These are phyloP conservation scores for Platanista minor DNA, from an alignment of 2,113 vertebrate genomes.

Conservation along the genomic window DNA sequence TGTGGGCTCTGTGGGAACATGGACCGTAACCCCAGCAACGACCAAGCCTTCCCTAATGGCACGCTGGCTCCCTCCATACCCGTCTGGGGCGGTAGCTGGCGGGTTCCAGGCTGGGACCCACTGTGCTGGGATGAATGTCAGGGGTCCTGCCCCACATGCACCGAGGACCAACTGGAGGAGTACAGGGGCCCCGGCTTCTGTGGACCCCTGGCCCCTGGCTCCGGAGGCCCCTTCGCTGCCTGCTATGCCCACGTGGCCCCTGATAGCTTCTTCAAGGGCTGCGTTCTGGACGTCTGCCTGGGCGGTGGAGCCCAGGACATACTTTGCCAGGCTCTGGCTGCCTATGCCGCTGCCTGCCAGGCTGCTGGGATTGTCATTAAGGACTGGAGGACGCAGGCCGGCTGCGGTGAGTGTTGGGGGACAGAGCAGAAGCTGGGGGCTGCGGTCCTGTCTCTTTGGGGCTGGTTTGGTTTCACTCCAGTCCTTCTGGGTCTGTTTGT, in stretches of 20 bases:
- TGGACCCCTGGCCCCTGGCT: constrained; percentile 71
- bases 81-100: constrained; percentile 81
- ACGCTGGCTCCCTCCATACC: constrained; percentile 17
- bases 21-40: constrained; percentile 71
- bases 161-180: constrained; percentile 45
- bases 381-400: constrained; percentile 77
- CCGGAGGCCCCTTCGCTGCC: constrained; percentile 75
- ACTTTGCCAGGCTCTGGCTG: constrained; percentile 80
- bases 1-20: constrained; percentile 85
- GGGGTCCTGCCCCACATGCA: constrained; percentile 77
- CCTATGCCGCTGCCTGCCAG: constrained; percentile 72
- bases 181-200: constrained; percentile 75
- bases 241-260: constrained; percentile 75
- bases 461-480: not conserved
- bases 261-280: constrained; percentile 76
- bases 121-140: constrained; percentile 84
- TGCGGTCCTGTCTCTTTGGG: fast-evolving
- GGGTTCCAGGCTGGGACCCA: constrained; percentile 67
- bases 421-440: not conserved
- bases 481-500: not conserved
- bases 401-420: constrained; percentile 79
- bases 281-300: constrained; percentile 82
- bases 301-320: constrained; percentile 53
- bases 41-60: constrained; percentile 36
- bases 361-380: constrained; percentile 59